Percentiles rank a stretch among this genome's conserved stretches.
Evolutionary conservation across 2,113 vertebrate genomes (phyloP).

Genomic region (Tragelaphus scriptus): DNA sequence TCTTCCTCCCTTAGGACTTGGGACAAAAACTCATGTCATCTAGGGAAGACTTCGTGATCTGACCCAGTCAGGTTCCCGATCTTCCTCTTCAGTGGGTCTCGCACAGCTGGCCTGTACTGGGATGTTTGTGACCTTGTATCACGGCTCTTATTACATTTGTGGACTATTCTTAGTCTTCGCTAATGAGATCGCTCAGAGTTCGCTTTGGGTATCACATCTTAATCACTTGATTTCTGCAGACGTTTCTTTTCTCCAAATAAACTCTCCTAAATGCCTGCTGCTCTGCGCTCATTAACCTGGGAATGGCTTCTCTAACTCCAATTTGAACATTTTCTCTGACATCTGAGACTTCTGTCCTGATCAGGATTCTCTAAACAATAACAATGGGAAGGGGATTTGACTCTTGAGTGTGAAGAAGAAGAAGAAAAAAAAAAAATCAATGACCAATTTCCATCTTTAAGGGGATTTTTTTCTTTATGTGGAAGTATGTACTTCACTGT

Average conservation of each 20-base stretch:
- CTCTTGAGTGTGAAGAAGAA: not conserved
- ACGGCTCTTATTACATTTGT: constrained; percentile 60
- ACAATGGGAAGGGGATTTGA: not conserved
- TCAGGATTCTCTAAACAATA: not conserved
- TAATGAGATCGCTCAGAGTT: constrained; percentile 72
- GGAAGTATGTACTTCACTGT: not conserved
- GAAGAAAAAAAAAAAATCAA: not conserved
- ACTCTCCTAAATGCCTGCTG: constrained; percentile 64
- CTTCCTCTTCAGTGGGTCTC: not conserved
- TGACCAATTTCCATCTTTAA: not conserved
- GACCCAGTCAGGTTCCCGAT: not conserved
- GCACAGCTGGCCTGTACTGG: not conserved
- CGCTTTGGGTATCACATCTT: constrained; percentile 66
- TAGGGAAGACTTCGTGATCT: not conserved
- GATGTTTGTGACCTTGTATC: constrained; percentile 54
- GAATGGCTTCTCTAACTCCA: constrained; percentile 53
- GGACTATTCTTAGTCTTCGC: constrained; percentile 68
- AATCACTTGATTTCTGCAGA: constrained; percentile 74
- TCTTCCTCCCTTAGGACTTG: not conserved
- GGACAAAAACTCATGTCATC: not conserved
- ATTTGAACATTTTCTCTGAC: constrained; percentile 22
- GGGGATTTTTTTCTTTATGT: not conserved
- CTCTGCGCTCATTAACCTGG: constrained; percentile 66
- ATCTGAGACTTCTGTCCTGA: not conserved
- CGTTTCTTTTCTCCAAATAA: constrained; percentile 67